These are phyloP conservation scores for Clusia tigrina DNA, from an alignment of 2,888 invertebrate genomes.

Conservation along the genomic window DNA sequence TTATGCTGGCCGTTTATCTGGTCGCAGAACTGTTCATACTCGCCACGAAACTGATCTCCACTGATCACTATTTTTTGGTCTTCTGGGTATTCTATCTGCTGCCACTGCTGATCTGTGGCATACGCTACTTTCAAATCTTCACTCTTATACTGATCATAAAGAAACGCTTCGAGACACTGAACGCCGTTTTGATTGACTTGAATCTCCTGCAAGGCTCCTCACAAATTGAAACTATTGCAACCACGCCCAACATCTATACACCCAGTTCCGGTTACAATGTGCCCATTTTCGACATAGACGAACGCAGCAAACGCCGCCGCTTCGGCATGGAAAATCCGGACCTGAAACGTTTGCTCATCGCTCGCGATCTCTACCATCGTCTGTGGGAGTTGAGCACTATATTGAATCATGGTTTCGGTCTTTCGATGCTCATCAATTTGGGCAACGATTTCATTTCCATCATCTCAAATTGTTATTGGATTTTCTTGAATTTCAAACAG, in stretches of 20 bases:
- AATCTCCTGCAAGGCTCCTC: slow-evolving; percentile 31
- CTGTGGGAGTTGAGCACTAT: slow-evolving; percentile 52
- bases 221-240: neutral
- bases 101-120: slow-evolving; percentile 49
- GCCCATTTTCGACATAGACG: neutral
- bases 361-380: slow-evolving; percentile 56
- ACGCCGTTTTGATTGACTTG: slow-evolving; percentile 42
- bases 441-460: slow-evolving; percentile 61
- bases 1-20: slow-evolving; percentile 45
- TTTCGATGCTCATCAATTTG: slow-evolving; percentile 58
- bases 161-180: slow-evolving; percentile 49
- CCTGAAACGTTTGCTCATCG: slow-evolving; percentile 45
- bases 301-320: slow-evolving; percentile 8
- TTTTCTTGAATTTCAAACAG: slow-evolving; percentile 54
- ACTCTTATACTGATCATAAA: slow-evolving; percentile 48
- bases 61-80: slow-evolving; percentile 33
- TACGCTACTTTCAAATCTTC: slow-evolving; percentile 60
- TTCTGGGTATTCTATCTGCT: slow-evolving; percentile 54
- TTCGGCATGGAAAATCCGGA: slow-evolving; percentile 33
- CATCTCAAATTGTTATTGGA: slow-evolving; percentile 61
- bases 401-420: slow-evolving; percentile 54
- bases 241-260: neutral
- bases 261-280: neutral
- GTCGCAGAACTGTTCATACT: slow-evolving; percentile 45
- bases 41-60: slow-evolving; percentile 35